Base-by-base conservation (phyloP, 2,797 vertebrate genomes). In the Champsocephalus esox region DNA sequence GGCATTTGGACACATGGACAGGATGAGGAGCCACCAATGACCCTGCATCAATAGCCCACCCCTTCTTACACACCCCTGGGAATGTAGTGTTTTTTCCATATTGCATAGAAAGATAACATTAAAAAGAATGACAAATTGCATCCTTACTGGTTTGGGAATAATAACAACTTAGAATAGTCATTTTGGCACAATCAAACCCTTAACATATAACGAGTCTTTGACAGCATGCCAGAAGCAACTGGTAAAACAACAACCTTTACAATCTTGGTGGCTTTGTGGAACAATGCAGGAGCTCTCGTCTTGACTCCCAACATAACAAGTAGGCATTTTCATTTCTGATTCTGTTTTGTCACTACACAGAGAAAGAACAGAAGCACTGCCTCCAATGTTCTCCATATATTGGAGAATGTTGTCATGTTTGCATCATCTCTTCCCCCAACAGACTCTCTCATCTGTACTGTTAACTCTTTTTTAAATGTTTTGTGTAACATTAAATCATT, bases 301-400 rank as follows among this genome's bases (percentile, higher is more conserved):
- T 75, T 51, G 46, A 77, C 65, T 70, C 21, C 69, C 65, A 57
- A 73, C 28, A 70, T 49, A 79, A 44, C 9, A 44, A 32, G 55
- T 4, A 28, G 13, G 11, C 50, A 46, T 64, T 71, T 51, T 71
- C 17, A 62, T 56, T 67, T 73, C 52, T 63, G 46, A 19, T 51
- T 66, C 43, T 51, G n/a, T 65, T 61, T 28, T 64, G n/a, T 71
- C 69, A 17, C 13, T 56, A 48, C 19, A 9, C 44, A 65, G 8
- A 50, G n/a, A 49, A n/a, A 17, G n/a, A 62, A 59, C 51, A 75
- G 11, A 48, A 48, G 11, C 48, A 13, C 58, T 32, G 38, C 34
- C 17, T 48, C 19, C 19, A 13, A 4, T 48, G 28, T 73, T 52
- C 16, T 62, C 61, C 5, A 24, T 24, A 57, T 28, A 28, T 28